A percentile compares a stretch with the other conserved stretches of the same genome.
phyloP scores from a whole-genome alignment of 2,888 invertebrate genomes.

The Camptogramma bilineatum region DNA sequence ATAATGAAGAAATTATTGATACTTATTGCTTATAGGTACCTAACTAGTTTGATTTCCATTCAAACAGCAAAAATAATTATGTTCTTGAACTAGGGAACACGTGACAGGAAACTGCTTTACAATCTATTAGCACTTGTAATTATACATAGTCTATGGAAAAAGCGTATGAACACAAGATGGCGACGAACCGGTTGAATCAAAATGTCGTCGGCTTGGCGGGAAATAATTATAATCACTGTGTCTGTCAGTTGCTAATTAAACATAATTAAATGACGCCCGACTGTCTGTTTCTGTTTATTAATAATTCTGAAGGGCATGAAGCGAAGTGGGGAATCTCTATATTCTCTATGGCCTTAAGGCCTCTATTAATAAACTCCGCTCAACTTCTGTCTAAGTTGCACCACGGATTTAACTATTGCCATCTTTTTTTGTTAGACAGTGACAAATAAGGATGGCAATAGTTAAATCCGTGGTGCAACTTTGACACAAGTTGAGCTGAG shows the following conservation, averaged over 20 bases:
- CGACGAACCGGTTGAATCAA: constrained; percentile 38
- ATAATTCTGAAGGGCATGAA: constrained; percentile 1
- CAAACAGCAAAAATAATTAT: neutral
- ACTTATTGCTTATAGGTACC: neutral
- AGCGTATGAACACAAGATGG: constrained; percentile 39
- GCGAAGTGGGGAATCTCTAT: neutral
- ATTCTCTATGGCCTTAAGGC: no score
- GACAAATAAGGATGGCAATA: no score
- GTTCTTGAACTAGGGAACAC: neutral
- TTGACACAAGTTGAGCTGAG: no score
- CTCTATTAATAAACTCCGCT: no score
- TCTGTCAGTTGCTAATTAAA: constrained; percentile 32
- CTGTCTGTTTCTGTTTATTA: constrained; percentile 39
- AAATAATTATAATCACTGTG: constrained; percentile 18
- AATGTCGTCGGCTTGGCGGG: constrained; percentile 42
- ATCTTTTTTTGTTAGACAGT: no score
- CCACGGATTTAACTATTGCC: no score
- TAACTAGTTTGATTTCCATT: neutral
- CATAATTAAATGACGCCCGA: constrained; percentile 39
- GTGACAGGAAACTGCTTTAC: constrained; percentile 2
- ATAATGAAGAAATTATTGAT: neutral
- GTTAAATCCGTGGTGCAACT: no score
- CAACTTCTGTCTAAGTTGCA: no score
- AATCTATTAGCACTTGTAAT: constrained; percentile 1
- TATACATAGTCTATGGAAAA: constrained; percentile 8